Conservation (phyloP, 2,888 invertebrate species). For the Drosophila kambysellisi region DNA sequence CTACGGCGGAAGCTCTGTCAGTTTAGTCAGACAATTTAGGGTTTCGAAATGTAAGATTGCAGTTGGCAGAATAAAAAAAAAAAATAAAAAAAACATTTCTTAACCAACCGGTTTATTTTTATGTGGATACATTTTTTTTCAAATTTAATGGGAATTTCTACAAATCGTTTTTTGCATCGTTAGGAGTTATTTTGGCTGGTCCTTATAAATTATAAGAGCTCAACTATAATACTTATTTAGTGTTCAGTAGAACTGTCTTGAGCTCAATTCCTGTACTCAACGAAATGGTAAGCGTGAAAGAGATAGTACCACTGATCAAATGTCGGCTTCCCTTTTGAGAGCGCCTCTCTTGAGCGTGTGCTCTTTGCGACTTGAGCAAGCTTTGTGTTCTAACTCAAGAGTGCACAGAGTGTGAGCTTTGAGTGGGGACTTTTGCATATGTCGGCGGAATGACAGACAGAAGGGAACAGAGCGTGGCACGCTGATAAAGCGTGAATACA, state of each 20-base stretch:
- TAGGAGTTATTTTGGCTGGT: not conserved
- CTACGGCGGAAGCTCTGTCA: constrained; percentile 2
- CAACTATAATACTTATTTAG: not conserved
- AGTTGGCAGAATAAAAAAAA: constrained; percentile 35
- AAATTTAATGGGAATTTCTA: constrained; percentile 50
- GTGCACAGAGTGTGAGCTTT: constrained; percentile 18
- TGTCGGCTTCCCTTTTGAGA: not conserved
- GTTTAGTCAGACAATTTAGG: constrained; percentile 27
- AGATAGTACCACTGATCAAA: not conserved
- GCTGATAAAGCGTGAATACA: constrained; percentile 53
- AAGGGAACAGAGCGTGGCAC: constrained; percentile 29
- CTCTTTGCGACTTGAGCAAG: constrained; percentile 12
- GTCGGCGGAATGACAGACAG: constrained; percentile 22
- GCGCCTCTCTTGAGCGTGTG: not conserved
- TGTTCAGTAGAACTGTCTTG: not conserved
- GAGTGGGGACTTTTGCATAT: constrained; percentile 51
- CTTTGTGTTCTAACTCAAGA: constrained; percentile 28
- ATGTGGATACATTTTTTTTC: constrained; percentile 50
- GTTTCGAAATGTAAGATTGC: constrained; percentile 18
- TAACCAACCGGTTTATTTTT: constrained; percentile 62
- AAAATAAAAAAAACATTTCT: constrained; percentile 1
- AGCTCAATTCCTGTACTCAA: not conserved
- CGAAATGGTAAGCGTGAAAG: not conserved
- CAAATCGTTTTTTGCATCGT: constrained; percentile 32
- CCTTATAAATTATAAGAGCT: constrained; percentile 2